phyloP scores from a whole-genome alignment of 2,797 vertebrate genomes.

The Phyllotis vaccarum region DNA sequence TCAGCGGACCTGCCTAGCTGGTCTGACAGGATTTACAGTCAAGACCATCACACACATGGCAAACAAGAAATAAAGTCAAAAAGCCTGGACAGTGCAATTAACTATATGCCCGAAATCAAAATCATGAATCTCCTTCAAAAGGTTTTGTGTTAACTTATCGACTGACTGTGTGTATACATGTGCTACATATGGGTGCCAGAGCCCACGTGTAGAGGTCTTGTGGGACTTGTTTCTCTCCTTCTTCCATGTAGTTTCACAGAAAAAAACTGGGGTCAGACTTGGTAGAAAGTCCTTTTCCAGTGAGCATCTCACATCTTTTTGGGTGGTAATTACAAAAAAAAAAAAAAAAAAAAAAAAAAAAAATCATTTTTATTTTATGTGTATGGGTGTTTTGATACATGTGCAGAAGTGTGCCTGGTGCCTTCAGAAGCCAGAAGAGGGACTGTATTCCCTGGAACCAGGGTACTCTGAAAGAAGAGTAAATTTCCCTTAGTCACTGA shows the following conservation, averaged over 20 bases:
- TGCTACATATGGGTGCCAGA: not conserved
- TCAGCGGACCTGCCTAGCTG: constrained; percentile 25
- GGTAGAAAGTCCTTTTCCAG: not conserved
- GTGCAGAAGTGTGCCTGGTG: not conserved
- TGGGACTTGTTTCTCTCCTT: not conserved
- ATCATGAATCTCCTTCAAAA: not conserved
- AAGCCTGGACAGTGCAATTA: not conserved
- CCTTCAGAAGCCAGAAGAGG: not conserved
- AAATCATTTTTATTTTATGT: not conserved
- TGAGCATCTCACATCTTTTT: not conserved
- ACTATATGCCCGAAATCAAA: not conserved
- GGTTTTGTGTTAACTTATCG: not conserved
- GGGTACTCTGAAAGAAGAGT: not conserved
- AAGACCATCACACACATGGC: not conserved
- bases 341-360: not conserved
- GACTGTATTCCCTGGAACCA: not conserved
- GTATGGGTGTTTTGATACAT: not conserved
- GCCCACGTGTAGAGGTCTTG: not conserved
- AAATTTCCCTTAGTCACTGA: not conserved
- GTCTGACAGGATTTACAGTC: not conserved
- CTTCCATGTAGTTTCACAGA: not conserved
- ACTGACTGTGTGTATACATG: not conserved
- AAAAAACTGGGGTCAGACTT: not conserved
- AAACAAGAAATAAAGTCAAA: not conserved
- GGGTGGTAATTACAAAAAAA: not conserved